Conservation (phyloP, 2,797 vertebrate species). For the Anguilla pacifica region DNA sequence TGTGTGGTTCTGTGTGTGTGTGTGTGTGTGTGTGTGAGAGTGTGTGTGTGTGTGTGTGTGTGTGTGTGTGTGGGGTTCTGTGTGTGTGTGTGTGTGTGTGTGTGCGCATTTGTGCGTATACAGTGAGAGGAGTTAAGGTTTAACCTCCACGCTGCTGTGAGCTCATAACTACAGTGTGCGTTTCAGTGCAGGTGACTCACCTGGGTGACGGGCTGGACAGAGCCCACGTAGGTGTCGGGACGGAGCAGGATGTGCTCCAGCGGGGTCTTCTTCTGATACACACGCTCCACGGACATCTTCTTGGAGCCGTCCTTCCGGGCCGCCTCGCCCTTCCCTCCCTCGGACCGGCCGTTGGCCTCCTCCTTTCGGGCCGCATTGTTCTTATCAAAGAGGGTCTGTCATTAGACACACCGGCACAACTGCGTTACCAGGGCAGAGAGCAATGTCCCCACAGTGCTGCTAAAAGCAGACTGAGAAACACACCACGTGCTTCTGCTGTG, state of each 20-base stretch:
- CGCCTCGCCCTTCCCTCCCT: slow-evolving; percentile 76
- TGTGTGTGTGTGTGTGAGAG: background rate
- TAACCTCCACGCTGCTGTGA: no score
- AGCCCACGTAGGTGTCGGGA: slow-evolving; percentile 96
- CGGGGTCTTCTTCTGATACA: slow-evolving; percentile 99
- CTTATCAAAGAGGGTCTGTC: slow-evolving; percentile 86
- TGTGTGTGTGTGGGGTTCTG: no score
- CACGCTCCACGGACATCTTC: slow-evolving; percentile 93
- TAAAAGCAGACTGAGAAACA: background rate
- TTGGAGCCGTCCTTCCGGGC: slow-evolving; percentile 89
- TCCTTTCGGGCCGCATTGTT: slow-evolving; percentile 83
- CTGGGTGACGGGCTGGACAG: slow-evolving; percentile 93
- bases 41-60: background rate
- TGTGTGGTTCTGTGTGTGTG: background rate
- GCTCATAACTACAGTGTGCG: no score
- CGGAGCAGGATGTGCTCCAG: slow-evolving; percentile 98
- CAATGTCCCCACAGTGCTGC: background rate
- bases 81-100: background rate
- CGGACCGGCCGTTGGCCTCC: slow-evolving; percentile 76
- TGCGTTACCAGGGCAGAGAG: slow-evolving; percentile 13
- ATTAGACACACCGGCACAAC: slow-evolving; percentile 39
- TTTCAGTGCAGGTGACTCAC: slow-evolving; percentile 57
- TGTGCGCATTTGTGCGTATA: background rate
- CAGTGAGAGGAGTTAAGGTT: no score
- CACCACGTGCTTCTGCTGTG: background rate